Base-by-base conservation (phyloP, 2,113 vertebrate species). In the Percopsis transmontana region DNA sequence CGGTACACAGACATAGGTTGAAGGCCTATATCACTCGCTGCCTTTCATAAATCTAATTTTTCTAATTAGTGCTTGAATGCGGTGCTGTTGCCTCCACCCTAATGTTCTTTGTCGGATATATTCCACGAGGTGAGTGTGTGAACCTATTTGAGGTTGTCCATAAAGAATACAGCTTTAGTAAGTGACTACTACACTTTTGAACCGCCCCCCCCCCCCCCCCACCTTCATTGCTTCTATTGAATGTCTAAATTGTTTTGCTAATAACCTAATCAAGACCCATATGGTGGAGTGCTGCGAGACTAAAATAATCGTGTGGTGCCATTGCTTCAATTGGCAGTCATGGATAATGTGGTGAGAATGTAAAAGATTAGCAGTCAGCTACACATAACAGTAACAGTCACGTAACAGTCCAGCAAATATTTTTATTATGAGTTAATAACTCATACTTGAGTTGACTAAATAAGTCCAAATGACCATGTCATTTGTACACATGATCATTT, bases 41-140 rank as follows among this genome's bases (percentile, higher is more conserved):
- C 91, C 92, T 97, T 96, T 95, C 95, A 95, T 90, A 93, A 95
- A 96, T 96, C 94, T 96, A 95, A 96, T 98, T 96, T 96, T 95
- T 95, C 94, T 94, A 95, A 96, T 96, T 96, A 95, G 95, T 90
- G 91, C 89, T 88, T 92, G 90, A 94, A 95, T 94, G 93, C 92
- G 89, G 92, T 92, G 86, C 85, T 87, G 85, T 90, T 91, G 66
- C 70, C 83, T 82, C 80, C 76, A 65, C 83, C 11, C 48, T 61
- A 79, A 80, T 79, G 68, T 71, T 91, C 87, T 90, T 91, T 92
- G 85, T 82, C 66, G 70, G 79, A 85, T 62, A 64, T 88, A 88
- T 93, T 93, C 92, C 91, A 70, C 52, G 91, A 94, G 89, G 77
- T 89, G 83, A 92, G 82, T 92, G 91, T 91, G 91, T 93, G 92